Evolutionary conservation across 2,888 invertebrate species (phyloP).

Genomic region (Scaptomyza caliginosa): DNA sequence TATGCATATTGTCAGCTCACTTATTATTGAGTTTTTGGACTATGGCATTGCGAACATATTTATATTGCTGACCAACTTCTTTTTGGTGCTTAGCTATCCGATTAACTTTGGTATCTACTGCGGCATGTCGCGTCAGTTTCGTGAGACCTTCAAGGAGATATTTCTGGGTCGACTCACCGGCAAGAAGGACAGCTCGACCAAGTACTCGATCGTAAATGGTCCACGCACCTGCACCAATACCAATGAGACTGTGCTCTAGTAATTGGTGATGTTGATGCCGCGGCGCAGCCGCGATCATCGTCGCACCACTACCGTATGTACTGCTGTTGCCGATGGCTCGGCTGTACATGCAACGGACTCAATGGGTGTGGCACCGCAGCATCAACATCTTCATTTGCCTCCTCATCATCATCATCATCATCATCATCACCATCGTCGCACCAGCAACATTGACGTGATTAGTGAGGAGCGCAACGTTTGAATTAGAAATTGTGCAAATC

Average conservation of each 20-base stretch:
- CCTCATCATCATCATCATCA: conserved; percentile 6
- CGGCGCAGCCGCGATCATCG: conserved; percentile 71
- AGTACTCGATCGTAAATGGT: conserved; percentile 92
- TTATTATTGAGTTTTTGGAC: conserved; percentile 89
- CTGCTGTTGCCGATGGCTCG: conserved; percentile 31
- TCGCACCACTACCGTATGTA: conserved; percentile 59
- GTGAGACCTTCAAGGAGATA: conserved; percentile 94
- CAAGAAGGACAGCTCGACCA: conserved; percentile 88
- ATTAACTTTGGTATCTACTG: conserved; percentile 98
- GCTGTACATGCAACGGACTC: not conserved
- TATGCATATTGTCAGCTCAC: conserved; percentile 92
- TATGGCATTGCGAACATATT: conserved; percentile 91
- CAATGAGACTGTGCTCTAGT: conserved; percentile 90
- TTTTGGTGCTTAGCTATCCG: conserved; percentile 95
- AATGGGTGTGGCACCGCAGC: conserved; percentile 23
- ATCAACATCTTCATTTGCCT: conserved; percentile 11
- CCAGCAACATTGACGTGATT: conserved; percentile 76
- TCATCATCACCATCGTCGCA: conserved; percentile 57
- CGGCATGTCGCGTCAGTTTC: conserved; percentile 96
- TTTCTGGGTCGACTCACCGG: conserved; percentile 87
- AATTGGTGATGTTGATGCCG: conserved; percentile 80
- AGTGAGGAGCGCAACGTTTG: conserved; percentile 67
- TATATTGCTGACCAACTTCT: conserved; percentile 94
- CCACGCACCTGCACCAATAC: conserved; percentile 93
- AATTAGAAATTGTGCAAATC: not conserved